Evolutionary conservation across 2,888 invertebrate genomes (phyloP), one percentile per base, ranked within the genome.

Genomic region (Allygus modestus): DNA sequence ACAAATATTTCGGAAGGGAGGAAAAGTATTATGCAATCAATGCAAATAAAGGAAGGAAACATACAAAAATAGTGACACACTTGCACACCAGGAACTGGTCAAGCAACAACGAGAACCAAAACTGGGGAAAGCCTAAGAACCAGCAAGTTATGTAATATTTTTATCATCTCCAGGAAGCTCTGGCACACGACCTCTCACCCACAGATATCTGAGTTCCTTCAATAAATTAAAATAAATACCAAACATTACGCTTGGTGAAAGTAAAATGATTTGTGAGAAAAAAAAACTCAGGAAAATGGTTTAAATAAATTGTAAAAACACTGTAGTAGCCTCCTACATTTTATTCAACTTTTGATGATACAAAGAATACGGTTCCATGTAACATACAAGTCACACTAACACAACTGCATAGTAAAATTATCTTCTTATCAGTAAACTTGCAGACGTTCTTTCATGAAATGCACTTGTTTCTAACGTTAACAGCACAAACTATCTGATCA

Each of bases 151-250:
- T 20, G 41, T 37, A 71, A 71, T 71, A 41, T 37, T 71, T 41
- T 71, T 71, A 71, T 71, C 71, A 71, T 41, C 71, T 71, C 37
- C 71, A 71, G 71, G 71, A 71, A 71, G 71, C 41, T 41, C 1
- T 20, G 41, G 15, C 33, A 4, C 12, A 12, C n/a, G 71, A 33
- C 37, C 71, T 41, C 41, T 71, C n/a, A 71, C 71, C 71, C 12
- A 7, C 37, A 37, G 71, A 71, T 71, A 71, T 41, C 23, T 41
- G 41, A 41, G 23, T 41, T 9, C 31, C 41, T 71, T 28, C 20
- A 58, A 51, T 51, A 51, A 65, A 28, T 65, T 65, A 28, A 17
- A 5, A 65, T 65, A 65, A 65, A 65, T 31, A 28, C 12, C 65
- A 2, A 12, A 65, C 17, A 20, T 20, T 17, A 11, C 12, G 46